Base-by-base conservation (phyloP, 1,140 invertebrate species). In the Grapholita molesta region DNA sequence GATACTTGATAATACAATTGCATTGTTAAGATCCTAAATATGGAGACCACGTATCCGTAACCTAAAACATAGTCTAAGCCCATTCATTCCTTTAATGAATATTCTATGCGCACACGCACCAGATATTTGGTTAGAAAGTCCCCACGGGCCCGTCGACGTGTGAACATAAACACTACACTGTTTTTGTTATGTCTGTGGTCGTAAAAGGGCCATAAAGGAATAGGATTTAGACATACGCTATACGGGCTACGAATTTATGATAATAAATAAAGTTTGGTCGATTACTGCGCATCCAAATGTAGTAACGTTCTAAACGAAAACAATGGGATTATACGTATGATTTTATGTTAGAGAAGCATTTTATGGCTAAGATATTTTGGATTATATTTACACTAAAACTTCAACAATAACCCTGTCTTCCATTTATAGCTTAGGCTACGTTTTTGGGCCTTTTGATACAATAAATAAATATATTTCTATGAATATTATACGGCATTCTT, bases 111-210 rank as follows among this genome's bases (percentile, higher is more conserved):
- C 77, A 74, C 66, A 69, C 81, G 75, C 78, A 78, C 84, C 81
- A 85, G 86, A 86, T 88, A 83, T 88, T 86, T 86, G 75, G 78
- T 76, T 88, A 83, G 86, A 88, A 88, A 88, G 86, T 86, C 79
- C 68, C 79, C 67, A 70, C 32, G 70, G 82, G 68, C 48, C 78
- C 71, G 71, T 79, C 61, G 70, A 72, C 71, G 70, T 74, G 73
- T 70, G 61, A 73, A 79, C 68, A 73, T 77, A 70, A 70, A 64
- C 23, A 69, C 68, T 32, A 61, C 55, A 61, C 25, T 42, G 53
- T 61, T 71, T 68, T 72, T 73, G 24, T 25, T 69, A 30, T 48
- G 68, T 67, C 64, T 71, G 18, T 61, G 25, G 25, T 61, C 55
- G 55, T 61, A 61, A 61, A 61, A 61, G 12, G n/a, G 55, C 25